These are phyloP conservation scores for Arvicanthis niloticus DNA, from an alignment of 2,113 vertebrate genomes.

Conservation along the genomic window DNA sequence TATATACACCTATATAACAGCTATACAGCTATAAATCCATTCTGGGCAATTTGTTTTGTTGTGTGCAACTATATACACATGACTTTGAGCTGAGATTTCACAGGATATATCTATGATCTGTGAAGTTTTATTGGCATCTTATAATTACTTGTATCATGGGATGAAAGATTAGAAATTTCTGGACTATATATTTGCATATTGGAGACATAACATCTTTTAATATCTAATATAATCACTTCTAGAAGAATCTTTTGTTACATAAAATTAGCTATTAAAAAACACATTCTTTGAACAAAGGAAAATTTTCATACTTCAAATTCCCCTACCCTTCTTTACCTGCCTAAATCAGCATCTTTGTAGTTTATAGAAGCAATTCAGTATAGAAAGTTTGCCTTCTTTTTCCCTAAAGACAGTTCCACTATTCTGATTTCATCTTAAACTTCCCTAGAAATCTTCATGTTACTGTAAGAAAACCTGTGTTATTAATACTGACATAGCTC, in stretches of 20 bases:
- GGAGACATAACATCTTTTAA: conserved; percentile 47
- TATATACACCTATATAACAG: neutral
- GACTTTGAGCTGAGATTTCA: neutral
- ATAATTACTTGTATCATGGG: neutral
- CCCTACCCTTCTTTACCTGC: neutral
- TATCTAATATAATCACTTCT: conserved; percentile 56
- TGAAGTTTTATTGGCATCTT: neutral
- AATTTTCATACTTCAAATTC: conserved; percentile 8
- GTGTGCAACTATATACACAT: neutral
- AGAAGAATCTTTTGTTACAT: conserved; percentile 34
- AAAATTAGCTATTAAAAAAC: conserved; percentile 7
- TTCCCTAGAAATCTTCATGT: neutral
- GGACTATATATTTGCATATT: conserved; percentile 32
- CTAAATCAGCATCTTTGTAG: neutral
- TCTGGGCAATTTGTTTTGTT: neutral
- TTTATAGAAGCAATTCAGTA: neutral
- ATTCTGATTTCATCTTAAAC: neutral
- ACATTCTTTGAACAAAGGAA: conserved; percentile 32
- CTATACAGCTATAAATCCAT: neutral
- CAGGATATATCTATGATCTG: neutral
- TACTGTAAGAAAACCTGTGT: neutral
- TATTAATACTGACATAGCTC: neutral
- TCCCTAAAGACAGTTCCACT: neutral
- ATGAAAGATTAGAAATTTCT: conserved; percentile 15
- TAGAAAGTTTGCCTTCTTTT: neutral